Evolutionary conservation across 1,140 invertebrate species (phyloP).

Genomic region (Papilio xuthus): DNA sequence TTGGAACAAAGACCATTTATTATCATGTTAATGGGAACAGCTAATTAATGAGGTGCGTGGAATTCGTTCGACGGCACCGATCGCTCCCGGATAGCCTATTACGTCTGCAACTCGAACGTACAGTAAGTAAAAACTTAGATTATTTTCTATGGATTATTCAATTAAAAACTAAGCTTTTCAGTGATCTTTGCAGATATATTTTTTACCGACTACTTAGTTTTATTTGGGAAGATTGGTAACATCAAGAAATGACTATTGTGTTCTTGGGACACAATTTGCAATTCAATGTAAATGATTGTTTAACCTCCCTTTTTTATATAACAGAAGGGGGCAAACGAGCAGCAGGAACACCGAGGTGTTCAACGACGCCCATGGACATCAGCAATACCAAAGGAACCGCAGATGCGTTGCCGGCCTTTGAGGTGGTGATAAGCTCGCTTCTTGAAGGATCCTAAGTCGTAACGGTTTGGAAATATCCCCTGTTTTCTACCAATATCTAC

Average conservation of each 20-base stretch:
- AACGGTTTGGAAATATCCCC: too few species aligned
- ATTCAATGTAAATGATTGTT: background rate
- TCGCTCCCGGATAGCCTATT: constrained; percentile 46
- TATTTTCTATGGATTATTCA: background rate
- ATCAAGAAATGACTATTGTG: background rate
- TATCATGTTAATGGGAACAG: constrained; percentile 50
- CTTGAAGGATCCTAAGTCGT: too few species aligned
- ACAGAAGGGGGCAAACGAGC: too few species aligned
- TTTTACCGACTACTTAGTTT: background rate
- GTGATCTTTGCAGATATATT: background rate
- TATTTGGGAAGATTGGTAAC: background rate
- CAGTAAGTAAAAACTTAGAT: background rate
- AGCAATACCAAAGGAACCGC: too few species aligned
- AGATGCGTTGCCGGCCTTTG: too few species aligned
- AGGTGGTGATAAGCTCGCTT: too few species aligned
- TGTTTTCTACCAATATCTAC: background rate
- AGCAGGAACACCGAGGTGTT: too few species aligned
- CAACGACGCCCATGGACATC: too few species aligned
- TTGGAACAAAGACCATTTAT: constrained; percentile 47
- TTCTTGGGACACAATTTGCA: background rate
- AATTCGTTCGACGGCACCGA: constrained; percentile 44
- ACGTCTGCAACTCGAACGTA: constrained; percentile 15
- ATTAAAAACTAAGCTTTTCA: background rate
- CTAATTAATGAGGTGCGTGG: constrained; percentile 53
- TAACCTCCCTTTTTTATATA: too few species aligned